A percentile compares a stretch with the other conserved stretches of the same genome.
Conservation (phyloP, 2,888 invertebrate species). For the Busseola fusca region DNA sequence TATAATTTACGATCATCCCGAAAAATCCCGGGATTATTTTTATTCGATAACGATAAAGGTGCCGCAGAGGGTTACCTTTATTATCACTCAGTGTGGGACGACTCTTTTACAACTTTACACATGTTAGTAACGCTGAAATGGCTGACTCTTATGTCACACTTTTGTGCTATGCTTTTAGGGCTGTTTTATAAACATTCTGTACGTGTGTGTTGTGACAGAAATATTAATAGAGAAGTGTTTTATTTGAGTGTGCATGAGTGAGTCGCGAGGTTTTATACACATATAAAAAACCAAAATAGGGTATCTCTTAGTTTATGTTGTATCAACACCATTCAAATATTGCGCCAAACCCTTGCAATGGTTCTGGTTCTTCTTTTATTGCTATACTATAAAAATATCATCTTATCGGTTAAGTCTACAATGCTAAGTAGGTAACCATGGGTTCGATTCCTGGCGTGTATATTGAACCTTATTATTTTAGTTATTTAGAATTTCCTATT, state of each 20-base stretch:
- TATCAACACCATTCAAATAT: slow-evolving; percentile 3
- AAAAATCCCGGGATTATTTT: slow-evolving; percentile 88
- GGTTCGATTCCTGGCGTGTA: background rate
- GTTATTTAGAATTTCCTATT: background rate
- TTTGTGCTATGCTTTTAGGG: slow-evolving; percentile 64
- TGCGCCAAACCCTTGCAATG: background rate
- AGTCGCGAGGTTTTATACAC: background rate
- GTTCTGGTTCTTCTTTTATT: background rate
- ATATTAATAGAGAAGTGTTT: slow-evolving; percentile 24
- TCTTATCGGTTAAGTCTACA: background rate
- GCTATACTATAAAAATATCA: background rate
- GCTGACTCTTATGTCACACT: slow-evolving; percentile 62
- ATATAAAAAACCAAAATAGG: slow-evolving; percentile 2
- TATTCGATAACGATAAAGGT: slow-evolving; percentile 89
- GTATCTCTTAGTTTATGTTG: background rate
- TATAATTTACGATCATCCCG: slow-evolving; percentile 89
- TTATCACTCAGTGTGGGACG: slow-evolving; percentile 86
- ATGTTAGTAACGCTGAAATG: slow-evolving; percentile 75
- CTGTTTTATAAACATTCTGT: slow-evolving; percentile 53
- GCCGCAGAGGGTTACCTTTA: slow-evolving; percentile 87
- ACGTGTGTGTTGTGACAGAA: slow-evolving; percentile 21
- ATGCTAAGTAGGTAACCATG: background rate
- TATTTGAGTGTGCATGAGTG: slow-evolving; percentile 26
- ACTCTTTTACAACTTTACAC: slow-evolving; percentile 86
- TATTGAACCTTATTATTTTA: background rate